Evolutionary conservation across 2,888 invertebrate genomes (phyloP), one percentile per base, ranked within the genome.

Genomic region (Laspeyria flexula): DNA sequence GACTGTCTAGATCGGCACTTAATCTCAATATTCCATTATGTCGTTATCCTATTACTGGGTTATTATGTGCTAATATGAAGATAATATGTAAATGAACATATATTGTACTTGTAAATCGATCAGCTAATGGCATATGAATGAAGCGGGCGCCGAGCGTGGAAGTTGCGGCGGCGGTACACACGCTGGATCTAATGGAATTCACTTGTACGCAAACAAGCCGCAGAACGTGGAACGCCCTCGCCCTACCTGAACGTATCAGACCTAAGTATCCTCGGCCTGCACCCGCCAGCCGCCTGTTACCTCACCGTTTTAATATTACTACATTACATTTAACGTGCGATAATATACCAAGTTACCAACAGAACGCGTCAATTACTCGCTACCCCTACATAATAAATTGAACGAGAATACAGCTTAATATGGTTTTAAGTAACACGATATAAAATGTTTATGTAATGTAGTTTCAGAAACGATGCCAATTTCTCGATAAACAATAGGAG

Each of bases 91-190:
- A 81, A 85, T 79, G 81, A 83, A 81, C 77, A 81, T 57, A 62
- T 63, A 65, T 79, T 81, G 86, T 82, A 86, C 84, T 85, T 83
- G 85, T 84, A 83, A 85, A 90, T 87, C 87, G 89, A 90, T 90
- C 88, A 88, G 86, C 85, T 90, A 90, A 90, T 90, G 89, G 90
- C 86, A 90, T 90, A 89, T 87, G 89, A 90, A 90, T 88, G 88
- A 88, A 86, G 88, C 83, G 81, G 75, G 78, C 75, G 83, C 79
- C 83, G 81, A 75, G 78, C 75, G 83, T 79, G 68, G 83, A 79
- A 83, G 82, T 82, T 86, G 86, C 72, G 88, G 86, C 81, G 79
- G 80, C 77, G 75, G 81, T 83, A 85, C 84, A 87, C 83, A 83
- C 81, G 83, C 79, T 79, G 85, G 83, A 83, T 90, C 90, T 91